These are phyloP conservation scores for Aquatica leii DNA, from an alignment of 2,888 invertebrate genomes.

Conservation along the genomic window DNA sequence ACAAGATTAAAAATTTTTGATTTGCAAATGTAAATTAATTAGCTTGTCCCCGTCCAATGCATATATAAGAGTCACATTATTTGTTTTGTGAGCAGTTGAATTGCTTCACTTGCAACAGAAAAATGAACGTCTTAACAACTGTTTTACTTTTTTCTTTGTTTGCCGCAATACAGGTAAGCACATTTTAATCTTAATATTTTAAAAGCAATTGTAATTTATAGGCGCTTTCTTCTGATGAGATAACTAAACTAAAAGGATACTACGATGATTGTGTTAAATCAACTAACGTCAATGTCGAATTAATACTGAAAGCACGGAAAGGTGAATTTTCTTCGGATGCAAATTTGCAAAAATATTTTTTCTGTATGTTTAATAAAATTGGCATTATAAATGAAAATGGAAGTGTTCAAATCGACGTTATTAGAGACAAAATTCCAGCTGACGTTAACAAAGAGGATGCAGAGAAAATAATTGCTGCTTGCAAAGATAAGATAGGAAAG, in stretches of 20 bases:
- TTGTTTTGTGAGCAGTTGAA: no score
- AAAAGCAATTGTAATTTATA: no score
- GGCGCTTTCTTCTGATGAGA: constrained; percentile 45
- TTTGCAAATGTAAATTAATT: no score
- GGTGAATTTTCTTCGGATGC: constrained; percentile 55
- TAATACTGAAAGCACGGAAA: constrained; percentile 56
- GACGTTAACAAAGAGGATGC: constrained; percentile 59
- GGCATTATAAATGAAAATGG: constrained; percentile 59
- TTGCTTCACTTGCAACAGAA: no score
- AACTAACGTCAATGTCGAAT: constrained; percentile 52
- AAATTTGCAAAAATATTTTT: constrained; percentile 45
- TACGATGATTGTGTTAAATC: constrained; percentile 48
- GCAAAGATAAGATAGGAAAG: constrained; percentile 59
- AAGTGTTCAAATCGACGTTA: constrained; percentile 52
- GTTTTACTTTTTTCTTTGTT: no score
- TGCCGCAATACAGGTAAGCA: not conserved
- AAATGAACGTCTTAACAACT: no score
- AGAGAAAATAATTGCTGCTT: constrained; percentile 58
- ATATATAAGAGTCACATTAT: no score
- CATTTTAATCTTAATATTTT: not conserved
- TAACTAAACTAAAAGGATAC: constrained; percentile 41
- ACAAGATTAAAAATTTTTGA: no score
- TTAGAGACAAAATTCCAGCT: constrained; percentile 59
- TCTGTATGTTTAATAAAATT: constrained; percentile 61
- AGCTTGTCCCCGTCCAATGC: no score